Evolutionary conservation across 2,797 vertebrate species (phyloP).

Genomic region (Caiman crocodilus): DNA sequence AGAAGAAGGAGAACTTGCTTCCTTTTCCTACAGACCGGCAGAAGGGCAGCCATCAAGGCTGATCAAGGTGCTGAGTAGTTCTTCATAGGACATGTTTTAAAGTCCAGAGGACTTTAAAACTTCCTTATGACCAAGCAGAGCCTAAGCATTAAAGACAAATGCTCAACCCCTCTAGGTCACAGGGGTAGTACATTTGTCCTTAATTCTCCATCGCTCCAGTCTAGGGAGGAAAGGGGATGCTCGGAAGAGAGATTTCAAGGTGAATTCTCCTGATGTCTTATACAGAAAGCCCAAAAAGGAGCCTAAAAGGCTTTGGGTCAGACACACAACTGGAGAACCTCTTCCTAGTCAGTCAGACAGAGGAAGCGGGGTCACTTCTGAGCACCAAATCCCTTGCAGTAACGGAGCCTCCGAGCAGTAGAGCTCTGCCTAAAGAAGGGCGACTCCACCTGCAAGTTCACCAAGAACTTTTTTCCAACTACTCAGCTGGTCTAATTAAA

Average conservation of each 20-base stretch:
- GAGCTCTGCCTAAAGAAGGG: too few species aligned
- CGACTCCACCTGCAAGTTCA: too few species aligned
- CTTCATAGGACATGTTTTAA: neutral
- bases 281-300: neutral
- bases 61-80: neutral
- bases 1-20: fast-evolving
- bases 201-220: neutral
- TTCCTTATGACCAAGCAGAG: neutral
- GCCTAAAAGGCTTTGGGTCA: neutral
- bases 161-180: neutral
- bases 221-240: neutral
- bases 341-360: neutral
- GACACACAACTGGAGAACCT: neutral
- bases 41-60: neutral
- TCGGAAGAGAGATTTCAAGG: neutral
- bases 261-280: neutral
- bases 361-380: neutral
- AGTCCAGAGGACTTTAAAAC: neutral
- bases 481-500: too few species aligned
- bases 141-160: neutral
- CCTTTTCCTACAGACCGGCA: fast-evolving
- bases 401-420: neutral
- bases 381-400: fast-evolving
- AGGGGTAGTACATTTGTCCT: neutral
- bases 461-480: too few species aligned